Conservation (phyloP, 2,797 vertebrate genomes). For the Aphelocoma californica region DNA sequence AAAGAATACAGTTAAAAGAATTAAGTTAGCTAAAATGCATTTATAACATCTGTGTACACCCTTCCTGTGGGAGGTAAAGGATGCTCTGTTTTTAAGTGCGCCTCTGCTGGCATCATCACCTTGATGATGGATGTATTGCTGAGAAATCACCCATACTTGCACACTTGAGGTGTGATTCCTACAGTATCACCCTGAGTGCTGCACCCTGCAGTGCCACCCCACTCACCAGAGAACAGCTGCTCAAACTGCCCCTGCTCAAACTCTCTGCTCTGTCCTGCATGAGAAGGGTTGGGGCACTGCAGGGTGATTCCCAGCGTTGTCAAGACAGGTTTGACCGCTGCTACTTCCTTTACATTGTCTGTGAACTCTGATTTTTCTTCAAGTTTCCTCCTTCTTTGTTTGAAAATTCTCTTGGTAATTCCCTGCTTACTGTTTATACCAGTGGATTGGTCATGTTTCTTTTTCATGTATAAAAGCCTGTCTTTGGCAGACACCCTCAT, state of each 20-base stretch:
- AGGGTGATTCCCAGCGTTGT: neutral
- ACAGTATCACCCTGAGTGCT: no score
- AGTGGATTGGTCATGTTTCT: neutral
- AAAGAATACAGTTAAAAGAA: neutral
- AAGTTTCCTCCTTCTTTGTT: neutral
- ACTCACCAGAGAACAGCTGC: neutral
- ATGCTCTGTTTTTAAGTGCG: neutral
- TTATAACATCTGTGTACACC: no score
- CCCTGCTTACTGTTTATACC: neutral
- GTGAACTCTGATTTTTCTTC: neutral
- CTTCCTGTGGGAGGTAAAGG: neutral
- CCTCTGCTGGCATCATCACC: neutral
- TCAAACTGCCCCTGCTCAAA: neutral
- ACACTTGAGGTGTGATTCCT: rapidly evolving
- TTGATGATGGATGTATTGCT: neutral
- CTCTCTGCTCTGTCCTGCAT: neutral
- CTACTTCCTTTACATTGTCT: neutral
- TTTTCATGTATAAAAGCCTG: neutral
- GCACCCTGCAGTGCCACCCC: neutral
- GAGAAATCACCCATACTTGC: neutral
- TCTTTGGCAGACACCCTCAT: neutral
- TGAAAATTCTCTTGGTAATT: neutral
- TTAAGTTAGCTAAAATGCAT: neutral
- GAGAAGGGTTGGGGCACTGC: neutral
- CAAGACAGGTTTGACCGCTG: neutral